Evolutionary conservation across 2,797 vertebrate species (phyloP).

Genomic region (Tachyglossus aculeatus): DNA sequence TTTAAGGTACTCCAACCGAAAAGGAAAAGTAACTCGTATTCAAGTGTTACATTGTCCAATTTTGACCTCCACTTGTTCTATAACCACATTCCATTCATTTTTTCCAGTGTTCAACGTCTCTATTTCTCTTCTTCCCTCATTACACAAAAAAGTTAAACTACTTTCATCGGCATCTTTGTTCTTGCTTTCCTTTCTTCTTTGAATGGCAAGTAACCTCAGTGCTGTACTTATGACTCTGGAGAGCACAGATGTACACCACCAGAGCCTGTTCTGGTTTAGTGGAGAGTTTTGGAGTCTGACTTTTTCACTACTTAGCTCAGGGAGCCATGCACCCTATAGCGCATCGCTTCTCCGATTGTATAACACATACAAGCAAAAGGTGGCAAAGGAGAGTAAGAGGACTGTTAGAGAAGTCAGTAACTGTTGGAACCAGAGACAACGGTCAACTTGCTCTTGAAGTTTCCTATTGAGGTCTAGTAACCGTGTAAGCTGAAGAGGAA

Average conservation of each 20-base stretch:
- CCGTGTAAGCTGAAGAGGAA: constrained; percentile 79
- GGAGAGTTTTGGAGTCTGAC: constrained; percentile 24
- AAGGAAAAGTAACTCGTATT: constrained; percentile 40
- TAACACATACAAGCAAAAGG: constrained; percentile 77
- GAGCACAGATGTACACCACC: constrained; percentile 22
- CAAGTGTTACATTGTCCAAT: constrained; percentile 43
- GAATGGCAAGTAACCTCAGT: not conserved
- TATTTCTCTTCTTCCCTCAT: no score
- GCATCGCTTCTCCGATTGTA: constrained; percentile 50
- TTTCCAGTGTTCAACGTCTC: constrained; percentile 26
- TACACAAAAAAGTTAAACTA: no score
- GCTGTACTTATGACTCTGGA: constrained; percentile 9
- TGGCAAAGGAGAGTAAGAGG: constrained; percentile 78
- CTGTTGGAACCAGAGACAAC: constrained; percentile 89
- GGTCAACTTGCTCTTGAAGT: constrained; percentile 87
- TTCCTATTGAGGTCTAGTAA: constrained; percentile 79
- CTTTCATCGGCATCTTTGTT: constrained; percentile 18
- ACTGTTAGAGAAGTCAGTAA: constrained; percentile 80
- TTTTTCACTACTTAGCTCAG: not conserved
- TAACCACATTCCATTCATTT: constrained; percentile 4
- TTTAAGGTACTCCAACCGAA: constrained; percentile 40
- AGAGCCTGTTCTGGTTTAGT: constrained; percentile 31
- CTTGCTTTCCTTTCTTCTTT: not conserved
- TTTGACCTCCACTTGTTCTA: constrained; percentile 31
- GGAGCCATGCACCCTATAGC: constrained; percentile 14